These are phyloP conservation scores for Echeneis naucrates DNA, from an alignment of 2,797 vertebrate genomes.

Conservation along the genomic window DNA sequence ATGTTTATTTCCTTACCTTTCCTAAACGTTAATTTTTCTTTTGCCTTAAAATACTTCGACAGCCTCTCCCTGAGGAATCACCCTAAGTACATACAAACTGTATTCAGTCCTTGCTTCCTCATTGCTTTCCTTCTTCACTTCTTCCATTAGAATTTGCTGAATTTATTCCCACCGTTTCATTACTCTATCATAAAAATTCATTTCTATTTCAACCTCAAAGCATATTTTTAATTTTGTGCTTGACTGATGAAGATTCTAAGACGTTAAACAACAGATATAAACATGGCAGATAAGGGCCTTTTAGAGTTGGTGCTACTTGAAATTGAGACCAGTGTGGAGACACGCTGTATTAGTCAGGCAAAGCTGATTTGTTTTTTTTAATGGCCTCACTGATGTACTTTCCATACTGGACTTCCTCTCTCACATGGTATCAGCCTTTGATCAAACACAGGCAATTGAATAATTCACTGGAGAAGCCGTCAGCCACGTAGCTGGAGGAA, in stretches of 20 bases:
- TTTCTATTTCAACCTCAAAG: no score
- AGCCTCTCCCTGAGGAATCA: slow-evolving; percentile 2
- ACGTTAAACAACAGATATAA: slow-evolving; percentile 4
- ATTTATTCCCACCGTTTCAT: not conserved
- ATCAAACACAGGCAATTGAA: slow-evolving; percentile 56
- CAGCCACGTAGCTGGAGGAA: slow-evolving; percentile 36
- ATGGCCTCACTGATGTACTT: slow-evolving; percentile 42
- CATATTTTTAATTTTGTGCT: not conserved
- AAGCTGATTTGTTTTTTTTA: slow-evolving; percentile 45
- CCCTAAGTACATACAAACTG: not conserved
- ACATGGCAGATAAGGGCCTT: not conserved
- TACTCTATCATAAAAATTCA: no score
- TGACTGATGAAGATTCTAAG: not conserved
- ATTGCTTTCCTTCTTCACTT: not conserved
- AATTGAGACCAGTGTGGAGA: slow-evolving; percentile 6
- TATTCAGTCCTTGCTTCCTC: not conserved
- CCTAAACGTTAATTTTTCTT: slow-evolving; percentile 14
- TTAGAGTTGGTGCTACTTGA: slow-evolving; percentile 20
- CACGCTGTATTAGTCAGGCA: slow-evolving; percentile 8
- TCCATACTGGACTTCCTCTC: slow-evolving; percentile 33
- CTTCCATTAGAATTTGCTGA: not conserved
- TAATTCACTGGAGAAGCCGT: slow-evolving; percentile 39
- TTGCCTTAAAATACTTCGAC: slow-evolving; percentile 13
- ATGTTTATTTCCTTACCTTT: slow-evolving; percentile 8
- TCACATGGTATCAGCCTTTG: slow-evolving; percentile 48